Evolutionary conservation across 2,113 vertebrate species (phyloP).

Genomic region (Protomyctophum bolini): DNA sequence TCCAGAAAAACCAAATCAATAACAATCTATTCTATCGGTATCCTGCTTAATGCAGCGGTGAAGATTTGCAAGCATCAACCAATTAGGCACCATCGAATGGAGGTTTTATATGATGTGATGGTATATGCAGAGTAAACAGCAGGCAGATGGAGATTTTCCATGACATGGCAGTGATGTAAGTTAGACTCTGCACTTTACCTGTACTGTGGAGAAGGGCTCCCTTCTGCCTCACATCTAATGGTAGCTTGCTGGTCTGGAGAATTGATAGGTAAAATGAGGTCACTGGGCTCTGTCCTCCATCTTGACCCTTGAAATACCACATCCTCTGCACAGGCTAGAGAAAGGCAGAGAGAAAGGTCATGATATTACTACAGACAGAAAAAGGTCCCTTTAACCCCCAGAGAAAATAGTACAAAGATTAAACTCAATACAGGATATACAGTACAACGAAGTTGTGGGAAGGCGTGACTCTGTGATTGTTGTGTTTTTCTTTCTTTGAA

Average conservation of each 20-base stretch:
- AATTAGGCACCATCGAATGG: constrained; percentile 32
- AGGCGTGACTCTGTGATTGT: too few relatives aligned
- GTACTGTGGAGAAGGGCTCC: constrained; percentile 72
- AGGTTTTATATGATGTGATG: constrained; percentile 13
- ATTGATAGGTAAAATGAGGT: constrained; percentile 80
- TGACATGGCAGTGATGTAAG: constrained; percentile 4
- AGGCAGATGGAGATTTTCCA: neutral
- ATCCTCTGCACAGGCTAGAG: constrained; percentile 73
- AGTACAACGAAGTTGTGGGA: constrained; percentile 9
- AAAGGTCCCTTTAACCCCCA: constrained; percentile 54
- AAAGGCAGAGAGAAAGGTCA: constrained; percentile 35
- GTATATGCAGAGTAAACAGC: neutral
- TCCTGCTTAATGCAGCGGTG: constrained; percentile 49
- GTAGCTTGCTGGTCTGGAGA: constrained; percentile 74
- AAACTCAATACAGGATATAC: constrained; percentile 12
- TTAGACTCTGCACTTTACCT: constrained; percentile 68
- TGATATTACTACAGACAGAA: constrained; percentile 44
- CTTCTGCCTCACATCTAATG: constrained; percentile 75
- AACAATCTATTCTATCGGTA: constrained; percentile 56
- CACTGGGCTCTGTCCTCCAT: constrained; percentile 77
- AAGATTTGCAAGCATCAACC: constrained; percentile 46
- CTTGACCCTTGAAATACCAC: constrained; percentile 79
- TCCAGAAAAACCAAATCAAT: constrained; percentile 57
- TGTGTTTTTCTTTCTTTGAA: too few relatives aligned
- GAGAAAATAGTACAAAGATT: constrained; percentile 38